Evolutionary conservation across 2,888 invertebrate genomes (phyloP), one percentile per base, ranked within the genome.

Genomic region (Lasioglossum leucozonium): DNA sequence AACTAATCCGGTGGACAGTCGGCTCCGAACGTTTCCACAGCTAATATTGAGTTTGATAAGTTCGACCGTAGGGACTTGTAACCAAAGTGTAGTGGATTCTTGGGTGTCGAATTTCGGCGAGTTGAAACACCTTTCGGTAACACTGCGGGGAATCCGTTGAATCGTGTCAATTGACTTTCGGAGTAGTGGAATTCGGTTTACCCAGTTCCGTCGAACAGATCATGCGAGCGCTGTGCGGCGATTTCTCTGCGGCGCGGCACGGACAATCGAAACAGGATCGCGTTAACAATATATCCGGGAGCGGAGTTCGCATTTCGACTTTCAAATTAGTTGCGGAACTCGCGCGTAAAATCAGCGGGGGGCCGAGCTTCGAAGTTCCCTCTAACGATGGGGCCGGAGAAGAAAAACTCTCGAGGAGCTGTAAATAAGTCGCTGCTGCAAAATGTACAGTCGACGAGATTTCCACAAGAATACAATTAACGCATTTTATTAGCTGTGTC

Each of bases 401-500:
- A 34, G 30, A 62, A 67, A 40, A n/a, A 34, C 77, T 42, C n/a
- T 40, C 30, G 71, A 16, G 55, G 67, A 22, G 6, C 30, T 55
- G 65, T 16, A 55, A 86, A 80, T 89, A 90, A 91, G 87, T 88
- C 87, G 86, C 87, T 83, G 90, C 84, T 83, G 77, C 44, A 79
- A 84, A 85, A 86, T n/a, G n/a, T 89, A 51, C 51, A 10, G 22
- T 22, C 22, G 22, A 22, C 8, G 22, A 22, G 22, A 22, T 51
- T 51, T 51, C 22, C 22, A 51, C 0, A 51, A 51, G 22, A 51
- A 51, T 22, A 22, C 22, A 18, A n/a, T n/a, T n/a, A n/a, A n/a
- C n/a, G n/a, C n/a, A n/a, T n/a, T n/a, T n/a, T n/a, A 11, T n/a
- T n/a, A n/a, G 11, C n/a, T 55, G 55, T 55, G 11, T n/a, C 10